These are phyloP conservation scores for Scaptomyza cyrtandrae DNA, from an alignment of 2,888 invertebrate genomes.

Conservation along the genomic window DNA sequence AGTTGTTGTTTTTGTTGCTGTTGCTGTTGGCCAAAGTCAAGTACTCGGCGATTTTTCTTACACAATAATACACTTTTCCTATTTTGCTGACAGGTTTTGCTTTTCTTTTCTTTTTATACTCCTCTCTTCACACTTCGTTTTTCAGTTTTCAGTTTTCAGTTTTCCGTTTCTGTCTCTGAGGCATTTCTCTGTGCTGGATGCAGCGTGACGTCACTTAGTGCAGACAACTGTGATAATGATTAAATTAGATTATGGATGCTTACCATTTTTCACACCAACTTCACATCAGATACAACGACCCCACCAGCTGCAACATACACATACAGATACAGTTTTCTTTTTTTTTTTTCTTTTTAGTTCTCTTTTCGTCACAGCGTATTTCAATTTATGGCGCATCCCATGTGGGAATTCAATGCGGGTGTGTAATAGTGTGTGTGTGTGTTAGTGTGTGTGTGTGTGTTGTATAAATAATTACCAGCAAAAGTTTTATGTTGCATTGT, in stretches of 20 bases:
- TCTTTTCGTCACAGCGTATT: conserved; percentile 24
- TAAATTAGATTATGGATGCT: conserved; percentile 82
- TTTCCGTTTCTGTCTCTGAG: conserved; percentile 11
- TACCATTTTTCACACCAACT: conserved; percentile 72
- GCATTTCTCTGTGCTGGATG: conserved; percentile 36
- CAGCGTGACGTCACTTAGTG: conserved; percentile 77
- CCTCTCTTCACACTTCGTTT: conserved; percentile 12
- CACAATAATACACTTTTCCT: conserved; percentile 79
- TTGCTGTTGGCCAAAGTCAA: conserved; percentile 63
- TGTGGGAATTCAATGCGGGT: conserved; percentile 72
- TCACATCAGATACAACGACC: conserved; percentile 38
- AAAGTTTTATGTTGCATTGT: conserved; percentile 69
- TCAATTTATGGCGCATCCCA: conserved; percentile 71
- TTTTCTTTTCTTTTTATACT: background rate
- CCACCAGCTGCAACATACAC: conserved; percentile 5
- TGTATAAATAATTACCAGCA: conserved; percentile 76
- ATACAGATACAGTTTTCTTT: background rate
- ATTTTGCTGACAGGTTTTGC: conserved; percentile 72
- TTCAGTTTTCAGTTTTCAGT: too few relatives aligned
- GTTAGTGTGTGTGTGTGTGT: conserved; percentile 7
- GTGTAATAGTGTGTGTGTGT: conserved; percentile 19
- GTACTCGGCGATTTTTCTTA: conserved; percentile 75
- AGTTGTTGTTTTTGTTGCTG: conserved; percentile 14
- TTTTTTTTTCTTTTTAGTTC: conserved; percentile 1
- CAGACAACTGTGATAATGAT: conserved; percentile 83